Evolutionary conservation across 2,888 invertebrate species (phyloP), one percentile per base, ranked within the genome.

Genomic region (Dynastes hyllus): DNA sequence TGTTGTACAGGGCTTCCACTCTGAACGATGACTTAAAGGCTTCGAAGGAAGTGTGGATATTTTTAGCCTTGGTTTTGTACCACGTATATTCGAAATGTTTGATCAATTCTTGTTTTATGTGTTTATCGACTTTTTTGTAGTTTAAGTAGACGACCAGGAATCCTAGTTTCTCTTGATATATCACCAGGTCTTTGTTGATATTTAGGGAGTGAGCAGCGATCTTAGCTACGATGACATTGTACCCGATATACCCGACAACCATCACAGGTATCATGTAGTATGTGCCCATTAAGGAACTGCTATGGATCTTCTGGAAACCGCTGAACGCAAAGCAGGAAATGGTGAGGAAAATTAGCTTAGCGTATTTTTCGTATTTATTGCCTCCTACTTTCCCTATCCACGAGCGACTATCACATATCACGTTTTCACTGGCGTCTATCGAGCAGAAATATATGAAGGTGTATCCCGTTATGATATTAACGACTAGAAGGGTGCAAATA

Each of bases 71-170:
- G 2, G 78, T 80, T n/a, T 81, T 81, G 11, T 67, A 75, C 85
- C 84, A 85, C 29, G 82, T 71, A 45, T 82, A 83, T 58, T 85
- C 84, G 67, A 81, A 85, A 73, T 85, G 82, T 13, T 81, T 80
- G 16, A 84, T 81, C 27, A 83, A 53, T 65, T 83, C 84, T 9
- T 78, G 76, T 53, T 81, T 81, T 13, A 85, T 37, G n/a, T 77
- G 67, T n/a, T 77, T 77, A 66, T 84, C 83, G 40, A 85, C 81
- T 27, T 79, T 82, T 27, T 77, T 79, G 55, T 79, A 76, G 8
- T 80, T 78, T 78, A 85, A 55, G 65, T 83, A 85, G 8, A 53
- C 45, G 6, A 83, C 77, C 73, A 85, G 78, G n/a, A 79, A 77
- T 37, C 55, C 70, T 83, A 85, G 83, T 9, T 79, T 76, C 45